Percentiles rank a stretch among this genome's conserved stretches.
Evolutionary conservation across 2,888 invertebrate species (phyloP).

Genomic region (Boloria selene): DNA sequence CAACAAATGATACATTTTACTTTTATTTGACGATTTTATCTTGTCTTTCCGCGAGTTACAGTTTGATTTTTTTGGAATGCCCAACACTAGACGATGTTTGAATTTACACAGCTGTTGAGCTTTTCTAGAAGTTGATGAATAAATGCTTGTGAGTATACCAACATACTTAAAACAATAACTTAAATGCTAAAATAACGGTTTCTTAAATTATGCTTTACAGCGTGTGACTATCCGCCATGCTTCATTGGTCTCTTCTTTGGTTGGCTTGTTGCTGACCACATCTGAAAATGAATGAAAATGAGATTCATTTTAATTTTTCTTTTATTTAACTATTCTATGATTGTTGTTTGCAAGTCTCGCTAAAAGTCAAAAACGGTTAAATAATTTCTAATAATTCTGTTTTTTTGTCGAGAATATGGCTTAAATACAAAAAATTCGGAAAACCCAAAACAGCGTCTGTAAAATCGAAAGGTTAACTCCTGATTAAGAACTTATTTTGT

Average conservation of each 20-base stretch:
- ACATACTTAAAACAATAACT: conserved; percentile 65
- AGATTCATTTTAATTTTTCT: no score
- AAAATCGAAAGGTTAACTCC: no score
- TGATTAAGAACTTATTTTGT: no score
- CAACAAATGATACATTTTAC: conserved; percentile 49
- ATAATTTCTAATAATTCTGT: no score
- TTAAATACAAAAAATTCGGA: no score
- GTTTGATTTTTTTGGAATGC: conserved; percentile 70
- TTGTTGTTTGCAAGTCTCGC: no score
- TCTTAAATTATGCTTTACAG: conserved; percentile 64
- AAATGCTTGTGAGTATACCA: conserved; percentile 72
- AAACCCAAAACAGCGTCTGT: no score
- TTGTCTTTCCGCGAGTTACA: conserved; percentile 66
- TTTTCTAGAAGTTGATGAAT: conserved; percentile 42
- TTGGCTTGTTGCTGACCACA: conserved; percentile 53
- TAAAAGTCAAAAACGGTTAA: no score
- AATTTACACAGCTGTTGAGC: conserved; percentile 14
- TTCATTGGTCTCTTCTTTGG: conserved; percentile 66
- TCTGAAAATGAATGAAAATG: conserved; percentile 59
- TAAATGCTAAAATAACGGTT: conserved; percentile 77
- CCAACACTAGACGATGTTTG: conserved; percentile 58
- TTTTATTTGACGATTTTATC: conserved; percentile 49
- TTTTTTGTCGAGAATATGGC: no score
- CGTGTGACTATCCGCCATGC: conserved; percentile 58
- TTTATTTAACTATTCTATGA: no score